phyloP scores from a whole-genome alignment of 1,140 invertebrate genomes.

The Coelopa frigida region DNA sequence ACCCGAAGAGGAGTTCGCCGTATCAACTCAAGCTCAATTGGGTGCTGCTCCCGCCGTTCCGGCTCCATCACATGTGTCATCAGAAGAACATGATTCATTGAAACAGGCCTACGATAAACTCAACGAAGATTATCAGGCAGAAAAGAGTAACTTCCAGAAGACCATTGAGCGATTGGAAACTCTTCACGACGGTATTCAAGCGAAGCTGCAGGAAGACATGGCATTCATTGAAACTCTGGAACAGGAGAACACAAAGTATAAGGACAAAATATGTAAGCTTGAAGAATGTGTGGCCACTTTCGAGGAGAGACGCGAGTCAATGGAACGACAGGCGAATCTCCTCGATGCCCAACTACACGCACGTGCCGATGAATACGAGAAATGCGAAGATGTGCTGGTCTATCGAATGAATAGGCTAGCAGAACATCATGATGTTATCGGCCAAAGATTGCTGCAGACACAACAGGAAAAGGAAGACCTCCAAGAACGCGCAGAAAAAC shows the following conservation, averaged over 20 bases:
- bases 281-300: conserved; percentile 53
- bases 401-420: conserved; percentile 49
- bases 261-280: conserved; percentile 51
- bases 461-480: conserved; percentile 53
- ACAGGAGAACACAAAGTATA: conserved; percentile 56
- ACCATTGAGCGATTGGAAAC: conserved; percentile 29
- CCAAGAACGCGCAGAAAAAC: conserved; percentile 45
- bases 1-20: conserved; percentile 10
- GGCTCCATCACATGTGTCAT: background rate
- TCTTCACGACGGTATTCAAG: conserved; percentile 46
- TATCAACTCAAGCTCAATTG: background rate
- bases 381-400: conserved; percentile 51
- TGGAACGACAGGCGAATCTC: conserved; percentile 50
- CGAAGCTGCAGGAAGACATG: conserved; percentile 64
- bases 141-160: conserved; percentile 29
- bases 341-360: conserved; percentile 51
- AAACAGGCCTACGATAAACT: conserved; percentile 45
- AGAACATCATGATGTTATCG: conserved; percentile 52
- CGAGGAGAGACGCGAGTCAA: conserved; percentile 49
- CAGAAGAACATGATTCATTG: conserved; percentile 2
- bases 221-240: conserved; percentile 65
- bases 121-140: conserved; percentile 37
- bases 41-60: conserved; percentile 1
- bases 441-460: conserved; percentile 49
- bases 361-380: conserved; percentile 49